Base-by-base conservation (phyloP, 2,797 vertebrate species). In the Tamandua tetradactyla region DNA sequence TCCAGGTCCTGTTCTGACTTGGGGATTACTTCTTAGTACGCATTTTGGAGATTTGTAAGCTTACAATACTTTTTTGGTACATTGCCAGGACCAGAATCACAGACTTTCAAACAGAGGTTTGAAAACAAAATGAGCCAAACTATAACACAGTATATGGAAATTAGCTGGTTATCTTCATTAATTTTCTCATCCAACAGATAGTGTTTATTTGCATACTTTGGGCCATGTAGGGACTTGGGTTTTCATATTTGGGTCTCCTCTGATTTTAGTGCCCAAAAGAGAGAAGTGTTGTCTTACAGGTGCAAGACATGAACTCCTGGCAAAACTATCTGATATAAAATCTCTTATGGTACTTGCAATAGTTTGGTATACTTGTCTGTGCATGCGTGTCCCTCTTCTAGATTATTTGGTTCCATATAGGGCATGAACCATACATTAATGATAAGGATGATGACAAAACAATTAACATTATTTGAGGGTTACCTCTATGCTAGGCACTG, bases 401-500 rank as follows among this genome's bases (percentile, higher is more conserved):
- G 68, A 75, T 22, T 68, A 10, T 13, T n/a, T 55, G 57, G 27
- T 55, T 22, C 66, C 32, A 37, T 25, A 61, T 35, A 57, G 6
- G 2, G 10, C 35, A 49, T 4, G 3, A 49, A 14, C 23, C 12
- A 22, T 72, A 32, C 22, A 35, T 13, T 40, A 44, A 71, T 86
- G 75, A 27, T 20, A 59, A 20, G 13, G 74, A 49, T 37, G 30
- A 87, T 55, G 20, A 55, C 40, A 42, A 30, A 68, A 35, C 4
- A 20, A 9, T 0, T 32, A 23, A 13, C 20, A 52, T 32, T 44
- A 59, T 71, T 14, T 13, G 0, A 91, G 11, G 3, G 15, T 57
- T 35, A 23, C 8, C 6, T 27, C 49, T 80, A 2, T 30, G 12
- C 4, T 55, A 40, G 25, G 1, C 13, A 40, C 18, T 1, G 0